Base-by-base conservation (phyloP, 2,113 vertebrate species). In the Xiphophorus maculatus region DNA sequence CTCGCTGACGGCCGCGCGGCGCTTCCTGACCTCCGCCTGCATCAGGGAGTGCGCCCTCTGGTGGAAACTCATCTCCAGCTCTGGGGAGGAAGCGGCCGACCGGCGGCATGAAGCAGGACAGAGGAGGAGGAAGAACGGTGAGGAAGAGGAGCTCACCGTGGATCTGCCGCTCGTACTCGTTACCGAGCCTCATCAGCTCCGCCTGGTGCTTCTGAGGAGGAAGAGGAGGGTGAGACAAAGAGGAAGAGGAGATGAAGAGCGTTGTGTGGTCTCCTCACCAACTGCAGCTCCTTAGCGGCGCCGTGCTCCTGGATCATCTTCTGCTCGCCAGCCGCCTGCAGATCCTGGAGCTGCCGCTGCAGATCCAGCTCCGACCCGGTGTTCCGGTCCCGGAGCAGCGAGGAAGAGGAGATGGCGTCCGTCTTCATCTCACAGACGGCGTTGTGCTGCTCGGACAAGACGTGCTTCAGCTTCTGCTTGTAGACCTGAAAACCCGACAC, bases 201-300 rank as follows among this genome's bases (percentile, higher is more conserved):
- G 96, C 94, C 13, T 96, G 89, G 0, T 97, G 96, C 91, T 96
- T 97, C 98, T 99, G 95, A 15, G 40, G 35, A 84, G 69, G 48
- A 15, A 10, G n/a, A 51, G 32, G 14, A 62, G 32, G 28, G 5
- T 37, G 63, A 27, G 12, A 17, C 19, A n/a, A 9, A 2, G 14
- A 37, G 15, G 15, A 28, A 5, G 33, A 51, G 32, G 10, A 62
- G 32, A 19, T 22, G 40, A 9, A 2, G 12, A 37, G 17, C 7
- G 28, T 37, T 37, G 35, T 11, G 35, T 37, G 35, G 3, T 9
- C 3, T 3, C 1, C 95, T 32, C 91, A 99, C 97, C 96, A 97
- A 90, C 40, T 94, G 87, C 8, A 97, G 85, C 87, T 92, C 94
- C 88, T 95, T 95, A 77, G 95, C 66, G 48, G 87, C 79, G 86